Percentiles rank a stretch among this genome's conserved stretches.
Evolutionary conservation across 2,888 invertebrate genomes (phyloP).

Genomic region (Macrosiphum euphorbiae): DNA sequence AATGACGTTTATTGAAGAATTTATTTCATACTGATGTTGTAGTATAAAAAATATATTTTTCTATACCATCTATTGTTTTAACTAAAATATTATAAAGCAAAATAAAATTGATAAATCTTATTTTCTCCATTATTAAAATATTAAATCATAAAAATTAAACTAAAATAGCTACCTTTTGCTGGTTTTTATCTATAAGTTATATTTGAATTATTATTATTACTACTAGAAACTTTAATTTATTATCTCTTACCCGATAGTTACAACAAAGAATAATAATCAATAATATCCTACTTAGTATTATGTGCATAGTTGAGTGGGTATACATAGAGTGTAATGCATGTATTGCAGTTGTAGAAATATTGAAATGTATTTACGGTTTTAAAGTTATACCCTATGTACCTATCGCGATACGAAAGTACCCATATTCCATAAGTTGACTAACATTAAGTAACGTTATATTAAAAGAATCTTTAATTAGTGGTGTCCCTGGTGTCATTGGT

Average conservation of each 20-base stretch:
- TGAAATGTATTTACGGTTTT: neutral
- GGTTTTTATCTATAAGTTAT: neutral
- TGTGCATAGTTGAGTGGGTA: neutral
- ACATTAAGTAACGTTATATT: neutral
- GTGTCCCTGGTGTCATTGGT: neutral
- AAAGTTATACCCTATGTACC: neutral
- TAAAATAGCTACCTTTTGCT: neutral
- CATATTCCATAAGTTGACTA: neutral
- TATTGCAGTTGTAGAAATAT: neutral
- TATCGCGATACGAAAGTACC: neutral
- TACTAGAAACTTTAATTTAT: neutral
- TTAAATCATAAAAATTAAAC: neutral
- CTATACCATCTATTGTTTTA: neutral
- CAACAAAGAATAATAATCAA: neutral
- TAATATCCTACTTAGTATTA: neutral
- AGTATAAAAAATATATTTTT: neutral
- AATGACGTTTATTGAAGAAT: neutral
- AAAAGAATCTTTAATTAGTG: neutral
- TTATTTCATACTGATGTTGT: neutral
- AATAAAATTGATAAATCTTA: neutral
- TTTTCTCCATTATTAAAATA: neutral
- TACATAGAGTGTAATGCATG: neutral
- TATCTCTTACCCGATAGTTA: neutral
- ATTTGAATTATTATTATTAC: neutral
- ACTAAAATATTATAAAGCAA: neutral